Evolutionary conservation across 2,797 vertebrate genomes (phyloP).

Genomic region (Spizella passerina): DNA sequence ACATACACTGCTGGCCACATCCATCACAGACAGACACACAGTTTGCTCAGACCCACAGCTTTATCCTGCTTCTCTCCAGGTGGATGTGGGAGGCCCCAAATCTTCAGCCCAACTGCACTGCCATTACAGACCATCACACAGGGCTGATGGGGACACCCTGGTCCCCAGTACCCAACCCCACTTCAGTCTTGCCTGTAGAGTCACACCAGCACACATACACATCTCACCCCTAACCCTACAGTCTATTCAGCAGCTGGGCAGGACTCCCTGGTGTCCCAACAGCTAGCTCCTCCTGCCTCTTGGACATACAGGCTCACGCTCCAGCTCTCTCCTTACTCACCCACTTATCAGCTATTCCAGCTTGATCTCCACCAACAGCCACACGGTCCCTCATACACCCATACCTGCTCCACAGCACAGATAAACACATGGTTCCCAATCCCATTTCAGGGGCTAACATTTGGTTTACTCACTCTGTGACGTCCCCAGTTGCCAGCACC

Average conservation of each 20-base stretch:
- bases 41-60: rapidly evolving
- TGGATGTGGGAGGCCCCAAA: rapidly evolving
- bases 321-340: background rate
- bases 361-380: background rate
- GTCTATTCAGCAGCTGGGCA: background rate
- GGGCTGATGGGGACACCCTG: background rate
- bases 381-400: rapidly evolving
- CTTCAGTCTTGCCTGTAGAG: background rate
- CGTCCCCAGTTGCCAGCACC: background rate
- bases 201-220: rapidly evolving
- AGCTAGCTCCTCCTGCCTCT: background rate
- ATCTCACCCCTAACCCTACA: rapidly evolving
- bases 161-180: background rate
- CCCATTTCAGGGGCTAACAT: background rate
- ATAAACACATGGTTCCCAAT: background rate
- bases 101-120: background rate
- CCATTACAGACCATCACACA: background rate
- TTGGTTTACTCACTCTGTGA: background rate
- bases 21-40: background rate
- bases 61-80: background rate
- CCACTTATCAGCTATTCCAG: background rate
- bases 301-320: background rate
- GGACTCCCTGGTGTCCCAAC: background rate
- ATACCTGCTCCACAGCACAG: background rate
- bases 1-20: background rate